phyloP scores from a whole-genome alignment of 2,113 vertebrate genomes.

The Callopanchax toddi region DNA sequence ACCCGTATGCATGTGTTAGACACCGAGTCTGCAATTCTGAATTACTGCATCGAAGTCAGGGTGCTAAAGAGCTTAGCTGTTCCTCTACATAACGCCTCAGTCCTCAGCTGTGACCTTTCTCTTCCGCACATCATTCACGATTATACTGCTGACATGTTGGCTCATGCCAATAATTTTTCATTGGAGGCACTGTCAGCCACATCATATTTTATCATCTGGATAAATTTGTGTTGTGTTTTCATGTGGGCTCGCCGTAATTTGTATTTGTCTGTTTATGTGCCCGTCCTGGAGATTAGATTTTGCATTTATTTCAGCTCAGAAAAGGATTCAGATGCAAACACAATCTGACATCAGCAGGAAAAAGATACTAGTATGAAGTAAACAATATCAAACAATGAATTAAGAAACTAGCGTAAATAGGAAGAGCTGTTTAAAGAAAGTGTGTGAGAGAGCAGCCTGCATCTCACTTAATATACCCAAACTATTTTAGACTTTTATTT shows the following conservation, averaged over 20 bases:
- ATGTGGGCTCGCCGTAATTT: conserved; percentile 64
- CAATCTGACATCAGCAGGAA: conserved; percentile 43
- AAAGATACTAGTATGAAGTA: conserved; percentile 33
- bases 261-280: conserved; percentile 63
- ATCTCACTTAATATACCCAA: conserved; percentile 16
- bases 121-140: conserved; percentile 68
- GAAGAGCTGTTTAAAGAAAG: conserved; percentile 16
- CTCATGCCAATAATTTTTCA: conserved; percentile 78
- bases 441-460: neutral
- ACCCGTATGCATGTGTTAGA: conserved; percentile 24
- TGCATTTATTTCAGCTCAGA: conserved; percentile 52
- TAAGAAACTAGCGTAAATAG: neutral
- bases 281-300: conserved; percentile 58
- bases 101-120: conserved; percentile 78
- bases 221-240: conserved; percentile 72
- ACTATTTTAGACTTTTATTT: conserved; percentile 35
- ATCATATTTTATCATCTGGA: conserved; percentile 77
- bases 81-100: conserved; percentile 67
- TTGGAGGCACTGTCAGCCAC: conserved; percentile 70
- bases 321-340: conserved; percentile 51
- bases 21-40: conserved; percentile 45
- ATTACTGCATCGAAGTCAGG: conserved; percentile 59
- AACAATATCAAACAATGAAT: conserved; percentile 21
- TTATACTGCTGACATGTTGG: conserved; percentile 74
- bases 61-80: conserved; percentile 70